Base-by-base conservation (phyloP, 2,888 invertebrate genomes). In the Drosophila yooni region DNA sequence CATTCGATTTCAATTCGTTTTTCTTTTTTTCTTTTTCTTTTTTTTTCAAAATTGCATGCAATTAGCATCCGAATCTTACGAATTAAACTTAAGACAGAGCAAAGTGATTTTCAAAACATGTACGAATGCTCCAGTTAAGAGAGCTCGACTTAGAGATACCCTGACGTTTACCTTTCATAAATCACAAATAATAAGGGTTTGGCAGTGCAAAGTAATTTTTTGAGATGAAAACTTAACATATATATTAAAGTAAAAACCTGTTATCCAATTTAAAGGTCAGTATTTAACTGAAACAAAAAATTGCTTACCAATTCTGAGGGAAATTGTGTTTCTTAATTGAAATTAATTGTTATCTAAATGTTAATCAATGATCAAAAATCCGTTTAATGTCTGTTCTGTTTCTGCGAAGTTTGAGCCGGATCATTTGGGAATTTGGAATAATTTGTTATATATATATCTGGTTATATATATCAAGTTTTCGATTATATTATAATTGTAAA, bases 1-100 rank as follows among this genome's bases (percentile, higher is more conserved):
- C 21, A 46, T 53, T 68, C 60, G 77, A 31, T 73, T 66, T 68
- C 79, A 70, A 83, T 74, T 71, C 68, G 53, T 66, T 21, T 21
- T 46, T 21, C 11, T 40, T 29, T 36, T 57, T 11, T 58, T 21
- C 21, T 21, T 31, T 46, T 6, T 58, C 21, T 6, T 33, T 38
- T 27, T 33, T 33, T 33, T 33, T 33, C 10, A 33, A 36, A 27
- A 56, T 33, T 56, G 43, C 57, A 57, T 67, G 67, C 18, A 68
- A 43, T 50, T 43, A 54, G 25, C 27, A 40, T 38, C 29, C 13
- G 27, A 59, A 33, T 25, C 27, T 36, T 3, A 29, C 11, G 13
- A 54, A 53, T 34, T 29, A 25, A 21, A 13, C 25, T 31, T 15
- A 43, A 51, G 51, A 10, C 21, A 29, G 29, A 25, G 34, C 18